Base-by-base conservation (phyloP, 2,888 invertebrate genomes). In the Muschampia plurimacula region DNA sequence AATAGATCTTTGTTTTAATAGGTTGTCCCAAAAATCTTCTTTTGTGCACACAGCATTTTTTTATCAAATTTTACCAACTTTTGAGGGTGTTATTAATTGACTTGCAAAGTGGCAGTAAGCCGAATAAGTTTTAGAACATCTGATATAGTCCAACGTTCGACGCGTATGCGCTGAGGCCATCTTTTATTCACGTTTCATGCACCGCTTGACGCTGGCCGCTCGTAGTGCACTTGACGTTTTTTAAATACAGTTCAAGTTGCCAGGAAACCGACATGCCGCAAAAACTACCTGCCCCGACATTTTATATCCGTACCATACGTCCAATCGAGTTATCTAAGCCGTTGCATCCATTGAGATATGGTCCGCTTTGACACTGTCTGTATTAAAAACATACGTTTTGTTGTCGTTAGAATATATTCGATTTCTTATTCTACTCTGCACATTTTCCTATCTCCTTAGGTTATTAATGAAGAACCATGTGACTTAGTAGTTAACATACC, bases 311-410 rank as follows among this genome's bases (percentile, higher is more conserved):
- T 60, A 41, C 44, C 57, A 57, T 65, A 64, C 70, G 70, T 64
- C 70, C 70, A 55, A 70, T 57, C 70, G 32, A 55, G 70, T 70
- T 70, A 70, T 70, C 70, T 70, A 70, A 70, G 70, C 70, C 64
- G 22, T 52, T 57, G 70, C 64, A 44, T 64, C 70, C 44, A 64
- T 70, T 65, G 70, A 70, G 64, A 65, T 70, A 70, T 65, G 64
- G 55, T 57, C 57, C 44, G 13, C n/a, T 64, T 64, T 57, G 63
- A 57, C 57, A 69, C 41, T 57, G 57, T n/a, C 39, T 22, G 55
- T 22, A 22, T 15, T 22, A 55, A 55, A 55, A 55, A 52, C 9
- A 12, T 12, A 52, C 8, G 52, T 52, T 52, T 15, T 15, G 15
- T 15, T 8, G 52, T 15, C 6, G 6, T 8, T 52, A n/a, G 44